Evolutionary conservation across 2,113 vertebrate genomes (phyloP).

Genomic region (Eublepharis macularius): DNA sequence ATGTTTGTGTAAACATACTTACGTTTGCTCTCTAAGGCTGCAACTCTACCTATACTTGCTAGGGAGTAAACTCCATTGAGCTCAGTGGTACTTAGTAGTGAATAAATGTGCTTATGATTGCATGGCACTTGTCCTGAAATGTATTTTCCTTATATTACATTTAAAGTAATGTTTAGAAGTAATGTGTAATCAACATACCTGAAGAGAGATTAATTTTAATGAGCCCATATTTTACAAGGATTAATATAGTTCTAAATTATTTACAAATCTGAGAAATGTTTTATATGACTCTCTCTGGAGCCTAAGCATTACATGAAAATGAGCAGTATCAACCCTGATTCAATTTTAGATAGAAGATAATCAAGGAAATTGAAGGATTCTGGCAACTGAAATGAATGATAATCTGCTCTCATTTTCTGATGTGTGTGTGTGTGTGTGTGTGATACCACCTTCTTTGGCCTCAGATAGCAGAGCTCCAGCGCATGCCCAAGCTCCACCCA

Average conservation of each 20-base stretch:
- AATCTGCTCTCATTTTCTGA: not conserved
- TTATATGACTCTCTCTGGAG: not conserved
- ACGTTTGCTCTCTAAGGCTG: too few relatives aligned
- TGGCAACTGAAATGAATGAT: not conserved
- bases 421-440: too few relatives aligned
- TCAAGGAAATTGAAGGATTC: not conserved
- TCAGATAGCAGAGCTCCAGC: too few relatives aligned
- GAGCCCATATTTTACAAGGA: not conserved
- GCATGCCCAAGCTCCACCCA: too few relatives aligned
- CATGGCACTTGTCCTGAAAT: not conserved
- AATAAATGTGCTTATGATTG: too few relatives aligned
- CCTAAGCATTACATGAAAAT: not conserved
- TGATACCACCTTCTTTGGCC: too few relatives aligned
- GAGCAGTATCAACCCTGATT: not conserved
- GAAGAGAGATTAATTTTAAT: slow-evolving; percentile 39
- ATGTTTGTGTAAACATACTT: too few relatives aligned
- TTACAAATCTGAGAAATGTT: not conserved
- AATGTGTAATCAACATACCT: slow-evolving; percentile 21
- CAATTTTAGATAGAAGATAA: not conserved
- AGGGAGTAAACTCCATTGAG: too few relatives aligned
- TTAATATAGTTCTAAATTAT: not conserved
- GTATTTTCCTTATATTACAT: not conserved
- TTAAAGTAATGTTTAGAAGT: slow-evolving; percentile 11
- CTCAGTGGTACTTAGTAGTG: too few relatives aligned
- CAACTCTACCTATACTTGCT: too few relatives aligned